Percentiles rank a stretch among this genome's conserved stretches.
Conservation (phyloP, 2,888 invertebrate genomes). For the Brachypterus glaber region DNA sequence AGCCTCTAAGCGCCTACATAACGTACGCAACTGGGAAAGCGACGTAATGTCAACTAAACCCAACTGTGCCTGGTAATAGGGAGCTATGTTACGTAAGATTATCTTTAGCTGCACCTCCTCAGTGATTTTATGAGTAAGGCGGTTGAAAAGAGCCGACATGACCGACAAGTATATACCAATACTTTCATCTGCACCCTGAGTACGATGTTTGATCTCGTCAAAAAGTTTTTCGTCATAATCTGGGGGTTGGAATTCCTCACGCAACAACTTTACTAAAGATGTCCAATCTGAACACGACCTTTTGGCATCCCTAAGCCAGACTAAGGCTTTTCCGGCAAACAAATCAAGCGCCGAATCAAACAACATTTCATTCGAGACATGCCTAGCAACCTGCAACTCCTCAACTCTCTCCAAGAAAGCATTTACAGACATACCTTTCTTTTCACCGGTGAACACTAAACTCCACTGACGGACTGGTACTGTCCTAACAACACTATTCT, state of each 20-base stretch:
- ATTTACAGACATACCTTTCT: neutral
- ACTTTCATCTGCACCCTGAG: conserved; percentile 20
- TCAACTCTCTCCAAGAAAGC: no score
- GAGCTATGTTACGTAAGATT: neutral
- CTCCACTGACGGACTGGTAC: no score
- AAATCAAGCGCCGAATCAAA: neutral
- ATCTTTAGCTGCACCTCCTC: no score
- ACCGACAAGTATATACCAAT: conserved; percentile 20
- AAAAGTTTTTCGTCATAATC: conserved; percentile 18
- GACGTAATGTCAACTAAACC: neutral
- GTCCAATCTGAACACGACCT: neutral
- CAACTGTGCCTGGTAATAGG: neutral
- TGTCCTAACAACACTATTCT: no score
- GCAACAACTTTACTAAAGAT: neutral
- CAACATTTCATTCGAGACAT: neutral
- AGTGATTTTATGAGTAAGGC: neutral
- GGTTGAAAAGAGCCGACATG: conserved; percentile 11
- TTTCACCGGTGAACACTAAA: neutral
- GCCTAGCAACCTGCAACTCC: no score
- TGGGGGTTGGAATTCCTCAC: no score
- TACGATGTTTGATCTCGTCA: conserved; percentile 18
- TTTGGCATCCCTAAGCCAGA: neutral
- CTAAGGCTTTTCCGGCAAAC: neutral
- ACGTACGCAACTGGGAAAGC: neutral
- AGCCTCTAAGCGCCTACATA: neutral